Evolutionary conservation across 2,797 vertebrate species (phyloP).

Genomic region (Sylvia borin): DNA sequence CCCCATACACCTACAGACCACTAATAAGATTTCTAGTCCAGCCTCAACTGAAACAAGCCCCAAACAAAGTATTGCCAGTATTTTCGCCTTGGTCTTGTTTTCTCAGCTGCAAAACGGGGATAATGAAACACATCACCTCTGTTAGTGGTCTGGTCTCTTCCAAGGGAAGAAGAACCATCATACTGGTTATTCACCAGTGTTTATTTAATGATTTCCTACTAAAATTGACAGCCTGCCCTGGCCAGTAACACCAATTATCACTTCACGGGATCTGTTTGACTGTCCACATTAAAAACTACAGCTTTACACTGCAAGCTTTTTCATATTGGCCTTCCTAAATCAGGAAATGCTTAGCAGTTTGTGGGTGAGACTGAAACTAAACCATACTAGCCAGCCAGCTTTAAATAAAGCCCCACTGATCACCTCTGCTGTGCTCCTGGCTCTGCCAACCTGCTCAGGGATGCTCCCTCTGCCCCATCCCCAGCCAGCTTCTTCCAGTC

Average conservation of each 20-base stretch:
- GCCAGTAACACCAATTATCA: neutral
- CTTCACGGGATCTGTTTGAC: neutral
- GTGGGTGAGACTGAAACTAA: neutral
- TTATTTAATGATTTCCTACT: constrained; percentile 33
- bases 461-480: neutral
- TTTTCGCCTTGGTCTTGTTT: neutral
- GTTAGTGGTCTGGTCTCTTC: neutral
- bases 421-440: neutral
- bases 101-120: neutral
- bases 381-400: neutral
- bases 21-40: neutral
- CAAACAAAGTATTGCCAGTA: neutral
- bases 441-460: neutral
- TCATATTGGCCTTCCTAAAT: neutral
- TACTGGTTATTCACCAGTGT: neutral
- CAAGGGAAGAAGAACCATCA: neutral
- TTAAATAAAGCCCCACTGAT: neutral
- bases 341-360: neutral
- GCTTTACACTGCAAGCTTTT: neutral
- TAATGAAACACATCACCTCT: neutral
- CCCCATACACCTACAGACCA: neutral
- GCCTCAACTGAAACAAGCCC: neutral
- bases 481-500: neutral
- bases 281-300: neutral
- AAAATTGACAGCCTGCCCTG: neutral